Evolutionary conservation across 2,797 vertebrate species (phyloP).

Genomic region (Parotocinclus haroldoi): DNA sequence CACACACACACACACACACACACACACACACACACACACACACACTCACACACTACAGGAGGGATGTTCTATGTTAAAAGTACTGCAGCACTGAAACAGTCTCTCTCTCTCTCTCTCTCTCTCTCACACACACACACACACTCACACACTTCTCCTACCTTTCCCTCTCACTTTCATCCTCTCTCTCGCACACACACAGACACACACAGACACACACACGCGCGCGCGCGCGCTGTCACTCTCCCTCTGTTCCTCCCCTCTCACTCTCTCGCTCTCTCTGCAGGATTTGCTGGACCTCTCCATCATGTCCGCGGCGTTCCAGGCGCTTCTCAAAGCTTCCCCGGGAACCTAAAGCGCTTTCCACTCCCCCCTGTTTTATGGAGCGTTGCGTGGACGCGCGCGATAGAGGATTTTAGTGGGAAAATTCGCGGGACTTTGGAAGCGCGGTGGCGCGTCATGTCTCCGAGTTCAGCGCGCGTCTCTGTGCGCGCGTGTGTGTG

Average conservation of each 20-base stretch:
- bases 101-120: not conserved
- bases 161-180: not conserved
- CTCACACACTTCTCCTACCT: not conserved
- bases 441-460: slow-evolving; percentile 49
- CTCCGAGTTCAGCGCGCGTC: slow-evolving; percentile 53
- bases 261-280: slow-evolving; percentile 29
- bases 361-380: slow-evolving; percentile 19
- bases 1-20: too few species aligned
- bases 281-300: slow-evolving; percentile 37
- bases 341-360: slow-evolving; percentile 44
- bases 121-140: slow-evolving; percentile 1
- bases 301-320: slow-evolving; percentile 39
- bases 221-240: slow-evolving; percentile 5
- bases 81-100: not conserved
- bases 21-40: too few species aligned
- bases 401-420: slow-evolving; percentile 33
- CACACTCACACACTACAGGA: too few species aligned
- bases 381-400: slow-evolving; percentile 35
- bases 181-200: too few species aligned
- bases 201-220: not conserved
- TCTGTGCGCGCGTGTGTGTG: slow-evolving; percentile 73
- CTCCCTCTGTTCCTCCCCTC: not conserved
- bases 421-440: slow-evolving; percentile 22
- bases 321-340: slow-evolving; percentile 46
- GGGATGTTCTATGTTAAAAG: not conserved